Evolutionary conservation across 2,797 vertebrate genomes (phyloP).

Genomic region (Thaleichthys pacificus): DNA sequence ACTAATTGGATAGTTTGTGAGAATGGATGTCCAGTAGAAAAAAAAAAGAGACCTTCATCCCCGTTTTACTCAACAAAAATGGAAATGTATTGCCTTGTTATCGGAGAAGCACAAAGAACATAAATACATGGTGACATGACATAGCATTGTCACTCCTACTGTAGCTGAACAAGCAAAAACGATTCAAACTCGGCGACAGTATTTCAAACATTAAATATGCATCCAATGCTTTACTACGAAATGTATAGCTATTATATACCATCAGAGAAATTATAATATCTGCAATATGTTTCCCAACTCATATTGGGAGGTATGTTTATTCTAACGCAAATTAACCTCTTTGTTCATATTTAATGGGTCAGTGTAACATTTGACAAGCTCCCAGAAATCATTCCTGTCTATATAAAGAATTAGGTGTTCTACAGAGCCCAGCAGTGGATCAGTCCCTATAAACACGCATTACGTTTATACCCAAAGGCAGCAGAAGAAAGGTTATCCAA

Average conservation of each 20-base stretch:
- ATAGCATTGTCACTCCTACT: not conserved
- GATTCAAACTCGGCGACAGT: not conserved
- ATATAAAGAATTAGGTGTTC: conserved; percentile 75
- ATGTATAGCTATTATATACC: no score
- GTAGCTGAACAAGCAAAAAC: conserved; percentile 6
- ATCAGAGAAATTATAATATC: no score
- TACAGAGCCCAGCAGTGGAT: conserved; percentile 61
- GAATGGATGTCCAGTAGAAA: conserved; percentile 36
- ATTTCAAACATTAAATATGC: not conserved
- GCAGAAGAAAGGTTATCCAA: conserved; percentile 50
- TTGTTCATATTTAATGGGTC: no score
- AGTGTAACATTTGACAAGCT: conserved; percentile 63
- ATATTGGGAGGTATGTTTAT: no score
- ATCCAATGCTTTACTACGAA: not conserved
- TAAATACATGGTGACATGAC: not conserved
- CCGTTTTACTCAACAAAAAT: conserved; percentile 43
- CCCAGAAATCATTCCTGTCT: conserved; percentile 69
- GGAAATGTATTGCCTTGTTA: conserved; percentile 20
- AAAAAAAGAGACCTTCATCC: conserved; percentile 38
- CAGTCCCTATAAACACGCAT: conserved; percentile 71
- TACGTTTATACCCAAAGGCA: conserved; percentile 64
- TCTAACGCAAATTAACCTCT: no score
- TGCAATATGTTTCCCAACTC: no score
- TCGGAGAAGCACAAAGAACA: conserved; percentile 12
- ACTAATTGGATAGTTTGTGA: conserved; percentile 49